phyloP scores from a whole-genome alignment of 1,140 invertebrate genomes.

The Euura lappo region DNA sequence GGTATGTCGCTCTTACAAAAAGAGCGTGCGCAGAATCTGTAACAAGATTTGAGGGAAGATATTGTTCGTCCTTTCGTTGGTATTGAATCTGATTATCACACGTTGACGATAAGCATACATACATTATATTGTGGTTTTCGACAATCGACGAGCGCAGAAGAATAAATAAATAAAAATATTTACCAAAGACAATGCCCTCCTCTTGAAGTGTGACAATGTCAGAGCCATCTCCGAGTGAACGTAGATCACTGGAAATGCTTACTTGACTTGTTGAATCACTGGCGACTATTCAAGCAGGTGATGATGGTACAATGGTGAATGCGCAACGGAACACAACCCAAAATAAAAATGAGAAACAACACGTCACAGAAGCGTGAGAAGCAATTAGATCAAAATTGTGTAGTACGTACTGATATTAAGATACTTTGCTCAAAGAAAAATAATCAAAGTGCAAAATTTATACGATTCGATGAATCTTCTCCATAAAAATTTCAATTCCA shows the following conservation, averaged over 20 bases:
- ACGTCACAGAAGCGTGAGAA: constrained; percentile 50
- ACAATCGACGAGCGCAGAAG: background rate
- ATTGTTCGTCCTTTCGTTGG: too few species aligned
- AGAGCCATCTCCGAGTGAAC: constrained; percentile 56
- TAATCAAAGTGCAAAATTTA: background rate
- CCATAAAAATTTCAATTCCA: too few species aligned
- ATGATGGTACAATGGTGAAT: constrained; percentile 53
- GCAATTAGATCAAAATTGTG: constrained; percentile 61
- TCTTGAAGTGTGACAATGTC: constrained; percentile 59
- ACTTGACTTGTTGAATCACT: constrained; percentile 60
- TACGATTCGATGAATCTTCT: background rate
- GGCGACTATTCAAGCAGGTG: constrained; percentile 57
- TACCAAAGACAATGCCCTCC: constrained; percentile 58
- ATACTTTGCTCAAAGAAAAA: too few species aligned
- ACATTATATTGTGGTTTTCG: constrained; percentile 12
- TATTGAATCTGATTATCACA: background rate
- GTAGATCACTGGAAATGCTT: constrained; percentile 61
- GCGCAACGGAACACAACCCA: constrained; percentile 50
- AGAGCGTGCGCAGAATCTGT: constrained; percentile 83
- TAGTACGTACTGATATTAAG: too few species aligned
- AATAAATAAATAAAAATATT: constrained; percentile 39
- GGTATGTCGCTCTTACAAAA: constrained; percentile 89
- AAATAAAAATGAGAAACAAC: constrained; percentile 43
- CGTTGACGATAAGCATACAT: background rate
- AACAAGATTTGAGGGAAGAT: constrained; percentile 35